phyloP scores from a whole-genome alignment of 2,888 invertebrate genomes.

The Ochropacha duplaris region DNA sequence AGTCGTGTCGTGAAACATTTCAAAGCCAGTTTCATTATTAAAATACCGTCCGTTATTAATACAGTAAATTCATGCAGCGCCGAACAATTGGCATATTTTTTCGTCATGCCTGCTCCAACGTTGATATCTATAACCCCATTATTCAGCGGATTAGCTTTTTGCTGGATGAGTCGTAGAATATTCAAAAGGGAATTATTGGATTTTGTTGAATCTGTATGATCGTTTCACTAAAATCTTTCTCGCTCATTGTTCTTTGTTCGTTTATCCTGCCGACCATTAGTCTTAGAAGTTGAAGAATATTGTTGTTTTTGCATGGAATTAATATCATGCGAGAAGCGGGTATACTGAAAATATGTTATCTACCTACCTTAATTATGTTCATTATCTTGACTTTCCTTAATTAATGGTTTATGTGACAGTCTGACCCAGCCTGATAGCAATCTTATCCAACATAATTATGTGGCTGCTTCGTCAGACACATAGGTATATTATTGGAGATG shows the following conservation, averaged over 20 bases:
- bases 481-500: too few relatives aligned
- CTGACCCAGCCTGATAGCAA: too few relatives aligned
- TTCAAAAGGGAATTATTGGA: conserved; percentile 79
- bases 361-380: too few relatives aligned
- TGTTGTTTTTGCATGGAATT: too few relatives aligned
- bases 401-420: too few relatives aligned
- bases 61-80: conserved; percentile 46
- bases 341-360: too few relatives aligned
- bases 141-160: conserved; percentile 80
- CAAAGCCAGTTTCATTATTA: not conserved
- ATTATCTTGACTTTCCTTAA: too few relatives aligned
- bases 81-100: conserved; percentile 75
- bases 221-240: conserved; percentile 43
- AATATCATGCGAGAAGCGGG: too few relatives aligned
- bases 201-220: conserved; percentile 57
- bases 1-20: too few relatives aligned
- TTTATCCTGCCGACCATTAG: conserved; percentile 9
- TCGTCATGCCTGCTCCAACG: conserved; percentile 64
- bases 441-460: too few relatives aligned
- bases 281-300: not conserved
- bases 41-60: conserved; percentile 41
- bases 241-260: conserved; percentile 16
- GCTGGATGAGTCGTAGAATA: conserved; percentile 74
- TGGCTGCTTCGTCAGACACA: too few relatives aligned
- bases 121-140: conserved; percentile 79